Conservation (phyloP, 1,140 invertebrate genomes). For the Mercenaria mercenaria region DNA sequence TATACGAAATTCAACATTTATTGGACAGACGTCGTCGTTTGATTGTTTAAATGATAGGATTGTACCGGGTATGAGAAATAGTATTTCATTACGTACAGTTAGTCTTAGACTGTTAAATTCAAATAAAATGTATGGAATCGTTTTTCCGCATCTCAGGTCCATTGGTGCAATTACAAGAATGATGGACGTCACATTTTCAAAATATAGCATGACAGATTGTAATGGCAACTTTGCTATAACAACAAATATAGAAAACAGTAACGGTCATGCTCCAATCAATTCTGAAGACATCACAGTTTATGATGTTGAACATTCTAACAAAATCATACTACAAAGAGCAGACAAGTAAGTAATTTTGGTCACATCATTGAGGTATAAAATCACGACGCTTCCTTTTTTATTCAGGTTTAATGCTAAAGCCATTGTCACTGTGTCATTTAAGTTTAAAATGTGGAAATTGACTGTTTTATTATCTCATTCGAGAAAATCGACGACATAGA, state of each 20-base stretch:
- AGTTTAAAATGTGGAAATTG: too few species aligned
- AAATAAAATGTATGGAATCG: constrained; percentile 30
- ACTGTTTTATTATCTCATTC: too few species aligned
- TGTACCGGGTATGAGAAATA: neutral
- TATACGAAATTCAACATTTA: constrained; percentile 12
- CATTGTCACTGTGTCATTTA: too few species aligned
- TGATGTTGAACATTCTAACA: constrained; percentile 69
- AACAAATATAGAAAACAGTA: constrained; percentile 75
- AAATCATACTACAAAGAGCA: constrained; percentile 75
- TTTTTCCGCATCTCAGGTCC: neutral
- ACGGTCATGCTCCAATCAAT: constrained; percentile 76
- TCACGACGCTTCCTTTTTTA: too few species aligned
- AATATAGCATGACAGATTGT: constrained; percentile 48
- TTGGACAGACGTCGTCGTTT: constrained; percentile 28
- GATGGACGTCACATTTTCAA: constrained; percentile 36
- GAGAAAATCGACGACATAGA: too few species aligned
- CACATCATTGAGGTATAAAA: too few species aligned
- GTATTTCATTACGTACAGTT: neutral
- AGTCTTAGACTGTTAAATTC: neutral
- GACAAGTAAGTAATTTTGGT: constrained; percentile 77
- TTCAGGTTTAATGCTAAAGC: too few species aligned
- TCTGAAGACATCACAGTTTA: constrained; percentile 28
- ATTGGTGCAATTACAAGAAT: neutral
- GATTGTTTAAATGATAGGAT: constrained; percentile 18
- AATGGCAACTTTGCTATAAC: constrained; percentile 71